Evolutionary conservation across 1,140 invertebrate species (phyloP), one percentile per base, ranked within the genome.

Genomic region (Eurytemora carolleeae): DNA sequence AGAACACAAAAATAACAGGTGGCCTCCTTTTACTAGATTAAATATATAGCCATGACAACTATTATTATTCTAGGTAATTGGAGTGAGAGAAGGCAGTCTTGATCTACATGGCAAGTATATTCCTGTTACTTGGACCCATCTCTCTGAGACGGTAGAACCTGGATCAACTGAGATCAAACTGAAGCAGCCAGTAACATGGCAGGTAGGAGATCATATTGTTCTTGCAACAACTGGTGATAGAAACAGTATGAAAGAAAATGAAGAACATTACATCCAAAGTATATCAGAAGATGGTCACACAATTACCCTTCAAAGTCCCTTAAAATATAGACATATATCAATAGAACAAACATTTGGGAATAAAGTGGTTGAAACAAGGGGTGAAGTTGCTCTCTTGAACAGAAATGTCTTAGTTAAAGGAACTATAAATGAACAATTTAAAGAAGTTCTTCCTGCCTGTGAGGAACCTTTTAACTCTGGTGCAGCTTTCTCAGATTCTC

Each of bases 331-430:
- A 23, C 64, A 65, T 58, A 20, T 65, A 24, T 63, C 62, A 18
- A 56, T 61, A 17, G 55, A 55, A 23, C 64, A 65, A 55, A 65
- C 64, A 1, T 31, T 65, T 15, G 64, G 63, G 2, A 56, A 56
- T 2, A 62, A 59, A 3, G 20, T 15, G 0, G 53, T 65, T 2
- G 56, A 64, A 26, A 65, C 63, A 15, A 61, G 64, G 3, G 64
- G 61, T 1, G 64, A 65, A 52, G 64, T 65, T 18, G 64, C 62
- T 12, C 63, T 65, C 24, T 58, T 65, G 3, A 64, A 58, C 2
- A 54, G 64, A 1, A 65, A 65, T 59, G 31, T 65, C 18, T 63
- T 63, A 56, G 53, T 65, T 15, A 58, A 62, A 12, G 64, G 64
- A 18, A 24, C n/a, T 17, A 57, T 65, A 26, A 65, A 65, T 58